Evolutionary conservation across 1,140 invertebrate genomes (phyloP).

Genomic region (Drosophila bocki): DNA sequence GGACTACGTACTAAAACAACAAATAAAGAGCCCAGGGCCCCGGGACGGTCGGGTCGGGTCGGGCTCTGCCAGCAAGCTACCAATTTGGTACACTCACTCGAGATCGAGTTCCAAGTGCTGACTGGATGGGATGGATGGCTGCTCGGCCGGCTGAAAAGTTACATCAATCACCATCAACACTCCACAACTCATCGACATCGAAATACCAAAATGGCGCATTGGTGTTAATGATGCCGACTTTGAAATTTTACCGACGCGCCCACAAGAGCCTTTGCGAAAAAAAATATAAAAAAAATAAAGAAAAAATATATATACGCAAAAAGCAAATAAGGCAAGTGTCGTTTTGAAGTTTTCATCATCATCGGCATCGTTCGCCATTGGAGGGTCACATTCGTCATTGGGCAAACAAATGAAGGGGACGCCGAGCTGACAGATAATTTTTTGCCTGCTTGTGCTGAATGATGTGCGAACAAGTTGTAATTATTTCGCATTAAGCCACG

Average conservation of each 20-base stretch:
- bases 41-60: constrained; percentile 9
- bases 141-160: constrained; percentile 46
- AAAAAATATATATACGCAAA: constrained; percentile 25
- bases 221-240: constrained; percentile 81
- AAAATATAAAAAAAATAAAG: background rate
- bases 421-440: constrained; percentile 69
- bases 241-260: constrained; percentile 79
- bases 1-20: constrained; percentile 54
- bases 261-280: constrained; percentile 55
- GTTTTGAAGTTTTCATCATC: constrained; percentile 70
- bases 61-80: constrained; percentile 34
- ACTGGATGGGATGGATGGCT: constrained; percentile 25
- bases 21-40: constrained; percentile 37
- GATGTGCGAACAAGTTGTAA: constrained; percentile 82
- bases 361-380: constrained; percentile 69
- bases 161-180: constrained; percentile 71
- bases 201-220: constrained; percentile 75
- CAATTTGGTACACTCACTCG: constrained; percentile 62
- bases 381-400: constrained; percentile 74
- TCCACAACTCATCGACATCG: constrained; percentile 50
- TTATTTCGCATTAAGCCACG: constrained; percentile 74
- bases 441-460: constrained; percentile 60
- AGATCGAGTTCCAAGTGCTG: constrained; percentile 44
- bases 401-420: constrained; percentile 73
- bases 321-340: constrained; percentile 77